phyloP scores from a whole-genome alignment of 2,797 vertebrate species.

The Fratercula arctica region DNA sequence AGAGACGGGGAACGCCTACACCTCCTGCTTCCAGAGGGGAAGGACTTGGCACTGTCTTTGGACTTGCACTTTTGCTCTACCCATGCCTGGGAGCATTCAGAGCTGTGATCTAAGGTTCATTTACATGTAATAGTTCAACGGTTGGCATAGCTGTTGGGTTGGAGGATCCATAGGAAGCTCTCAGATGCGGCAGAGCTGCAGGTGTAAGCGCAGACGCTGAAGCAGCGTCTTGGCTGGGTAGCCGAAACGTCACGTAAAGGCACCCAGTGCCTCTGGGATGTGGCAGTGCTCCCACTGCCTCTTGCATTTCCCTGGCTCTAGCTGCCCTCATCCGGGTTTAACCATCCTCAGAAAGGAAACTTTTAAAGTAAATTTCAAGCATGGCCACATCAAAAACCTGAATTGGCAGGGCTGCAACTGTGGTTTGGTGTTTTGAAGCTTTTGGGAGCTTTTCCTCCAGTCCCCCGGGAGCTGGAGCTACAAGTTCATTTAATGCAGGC shows the following conservation, averaged over 20 bases:
- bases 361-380: not conserved
- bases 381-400: not conserved
- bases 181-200: not conserved
- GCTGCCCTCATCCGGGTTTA: not conserved
- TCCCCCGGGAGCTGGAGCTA: not conserved
- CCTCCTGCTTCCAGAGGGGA: not conserved
- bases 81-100: not conserved
- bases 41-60: not conserved
- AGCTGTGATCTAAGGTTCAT: not conserved
- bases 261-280: not conserved
- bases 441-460: not conserved
- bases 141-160: not conserved
- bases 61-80: not conserved
- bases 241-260: not conserved
- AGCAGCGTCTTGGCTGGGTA: not conserved
- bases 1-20: not conserved
- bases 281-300: not conserved
- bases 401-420: not conserved
- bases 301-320: not conserved
- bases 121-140: not conserved
- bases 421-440: not conserved
- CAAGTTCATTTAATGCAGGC: not conserved
- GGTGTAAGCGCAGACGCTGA: not conserved
- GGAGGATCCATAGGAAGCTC: not conserved
- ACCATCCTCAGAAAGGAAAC: not conserved